Evolutionary conservation across 1,140 invertebrate species (phyloP), one percentile per base, ranked within the genome.

Genomic region (Apis florea): DNA sequence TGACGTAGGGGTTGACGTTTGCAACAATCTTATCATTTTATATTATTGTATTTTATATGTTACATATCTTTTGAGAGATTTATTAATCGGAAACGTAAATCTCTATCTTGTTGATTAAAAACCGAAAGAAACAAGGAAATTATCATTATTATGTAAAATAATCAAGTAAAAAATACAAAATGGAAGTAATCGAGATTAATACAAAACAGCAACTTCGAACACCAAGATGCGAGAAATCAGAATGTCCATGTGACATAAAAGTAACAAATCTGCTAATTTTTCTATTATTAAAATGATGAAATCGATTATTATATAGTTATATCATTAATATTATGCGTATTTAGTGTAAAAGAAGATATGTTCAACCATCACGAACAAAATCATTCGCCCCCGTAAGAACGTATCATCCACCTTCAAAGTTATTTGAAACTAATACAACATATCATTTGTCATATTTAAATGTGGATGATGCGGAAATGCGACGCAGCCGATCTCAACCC

Each of bases 391-490:
- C 95, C 0, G 84, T 92, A 49, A 90, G 88, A 19, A 89, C 88
- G 76, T 95, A 95, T 67, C 90, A 93, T 82, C 92, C 93, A 15
- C 95, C 95, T 0, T 91, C 90, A 51, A 90, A 93, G 21, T 90
- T 93, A 19, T 88, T 95, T 81, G 94, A 95, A 19, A 92, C 93
- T 15, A 90, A 91, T 26, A 95, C 95, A 5, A 95, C 95, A 1
- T 96, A 96, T 77, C 91, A 94, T 10, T 91, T 94, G 17, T 95
- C 95, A 0, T 96, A 95, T 85, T 89, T 94, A 21, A 93, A 91
- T 15, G 91, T 90, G 9, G 91, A 93, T 54, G 79, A 71, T 21
- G 90, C 84, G 77, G 88, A 79, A 90, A 83, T 26, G 61, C 89
- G 47, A 74, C 79, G 63, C 26, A 82, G 15, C 10, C 88, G 92